Evolutionary conservation across 2,797 vertebrate species (phyloP).

Genomic region (Etheostoma perlongum): DNA sequence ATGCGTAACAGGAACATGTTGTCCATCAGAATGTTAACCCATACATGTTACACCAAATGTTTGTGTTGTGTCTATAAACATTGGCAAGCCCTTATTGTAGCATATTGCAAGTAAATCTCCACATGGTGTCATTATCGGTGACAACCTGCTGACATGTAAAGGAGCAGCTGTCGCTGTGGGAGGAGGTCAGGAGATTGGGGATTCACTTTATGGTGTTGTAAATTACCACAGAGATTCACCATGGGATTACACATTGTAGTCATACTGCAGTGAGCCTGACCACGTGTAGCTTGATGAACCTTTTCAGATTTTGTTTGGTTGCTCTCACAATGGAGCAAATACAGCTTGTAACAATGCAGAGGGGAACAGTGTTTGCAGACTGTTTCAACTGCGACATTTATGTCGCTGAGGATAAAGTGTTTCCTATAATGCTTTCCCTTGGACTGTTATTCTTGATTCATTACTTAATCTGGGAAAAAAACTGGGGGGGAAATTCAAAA

Average conservation of each 20-base stretch:
- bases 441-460: neutral
- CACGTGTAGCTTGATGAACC: constrained; percentile 4
- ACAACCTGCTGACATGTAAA: constrained; percentile 52
- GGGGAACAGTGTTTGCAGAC: neutral
- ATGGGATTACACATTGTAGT: constrained; percentile 35
- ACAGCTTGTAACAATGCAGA: constrained; percentile 9
- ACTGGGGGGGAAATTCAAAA: neutral
- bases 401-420: neutral
- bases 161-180: constrained; percentile 45
- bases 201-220: constrained; percentile 54
- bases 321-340: constrained; percentile 8
- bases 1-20: constrained; percentile 28
- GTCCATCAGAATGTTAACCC: constrained; percentile 17
- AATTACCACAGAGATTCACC: constrained; percentile 46
- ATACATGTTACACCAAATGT: constrained; percentile 1
- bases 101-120: constrained; percentile 34
- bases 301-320: constrained; percentile 6
- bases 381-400: neutral
- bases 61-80: neutral
- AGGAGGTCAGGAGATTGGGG: constrained; percentile 44
- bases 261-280: constrained; percentile 13
- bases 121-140: constrained; percentile 48
- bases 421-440: neutral
- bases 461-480: neutral
- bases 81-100: constrained; percentile 4